These are phyloP conservation scores for Timandra comae DNA, from an alignment of 2,888 invertebrate genomes.

Conservation along the genomic window DNA sequence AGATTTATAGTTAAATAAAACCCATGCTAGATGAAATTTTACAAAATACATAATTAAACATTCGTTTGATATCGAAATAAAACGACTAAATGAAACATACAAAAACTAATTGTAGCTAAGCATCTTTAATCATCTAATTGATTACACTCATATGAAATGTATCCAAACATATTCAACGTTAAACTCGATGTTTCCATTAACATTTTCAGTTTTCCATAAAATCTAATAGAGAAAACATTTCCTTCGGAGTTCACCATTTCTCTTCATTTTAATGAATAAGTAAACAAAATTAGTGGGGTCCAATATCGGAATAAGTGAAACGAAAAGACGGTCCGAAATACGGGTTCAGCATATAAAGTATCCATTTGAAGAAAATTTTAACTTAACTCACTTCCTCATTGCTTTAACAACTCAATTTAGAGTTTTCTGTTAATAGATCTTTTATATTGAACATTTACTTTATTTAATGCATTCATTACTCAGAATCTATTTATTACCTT, in stretches of 20 bases:
- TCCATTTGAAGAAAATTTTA: constrained; percentile 52
- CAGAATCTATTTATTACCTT: too few relatives aligned
- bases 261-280: constrained; percentile 73
- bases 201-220: constrained; percentile 57
- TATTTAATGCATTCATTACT: not conserved
- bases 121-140: too few relatives aligned
- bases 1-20: too few relatives aligned
- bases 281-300: constrained; percentile 71
- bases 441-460: constrained; percentile 22
- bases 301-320: constrained; percentile 69
- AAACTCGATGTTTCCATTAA: constrained; percentile 25
- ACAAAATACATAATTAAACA: too few relatives aligned
- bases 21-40: too few relatives aligned
- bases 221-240: constrained; percentile 59
- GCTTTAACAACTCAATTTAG: constrained; percentile 41
- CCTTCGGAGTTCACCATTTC: constrained; percentile 43
- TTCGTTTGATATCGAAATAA: too few relatives aligned
- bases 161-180: too few relatives aligned
- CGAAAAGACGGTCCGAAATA: constrained; percentile 54
- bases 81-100: too few relatives aligned
- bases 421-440: constrained; percentile 35
- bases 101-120: too few relatives aligned
- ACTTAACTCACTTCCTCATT: constrained; percentile 33
- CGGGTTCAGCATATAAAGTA: constrained; percentile 60
- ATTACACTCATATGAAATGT: too few relatives aligned